Percentiles rank a stretch among this genome's conserved stretches.
Evolutionary conservation across 1,140 invertebrate genomes (phyloP).

Genomic region (Drosophila rhopaloa): DNA sequence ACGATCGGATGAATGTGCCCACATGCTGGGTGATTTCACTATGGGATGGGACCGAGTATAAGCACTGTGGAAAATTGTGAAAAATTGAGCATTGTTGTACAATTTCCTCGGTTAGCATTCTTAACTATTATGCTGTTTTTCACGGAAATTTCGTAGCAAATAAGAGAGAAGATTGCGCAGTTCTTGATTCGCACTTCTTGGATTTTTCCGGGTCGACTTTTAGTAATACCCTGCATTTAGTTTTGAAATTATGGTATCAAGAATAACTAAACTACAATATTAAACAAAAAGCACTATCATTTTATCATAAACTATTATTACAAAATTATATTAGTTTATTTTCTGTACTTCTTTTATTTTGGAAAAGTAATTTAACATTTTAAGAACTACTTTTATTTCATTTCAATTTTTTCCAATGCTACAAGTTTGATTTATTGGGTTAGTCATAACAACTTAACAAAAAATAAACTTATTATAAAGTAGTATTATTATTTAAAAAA

Average conservation of each 20-base stretch:
- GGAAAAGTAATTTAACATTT: too few relatives aligned
- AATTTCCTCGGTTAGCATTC: slow-evolving; percentile 63
- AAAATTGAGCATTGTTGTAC: slow-evolving; percentile 64
- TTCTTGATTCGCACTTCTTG: slow-evolving; percentile 17
- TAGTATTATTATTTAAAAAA: too few relatives aligned
- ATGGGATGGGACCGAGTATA: background rate
- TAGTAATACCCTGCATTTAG: background rate
- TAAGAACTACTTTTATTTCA: too few relatives aligned
- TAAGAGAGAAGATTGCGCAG: slow-evolving; percentile 24
- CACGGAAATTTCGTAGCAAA: slow-evolving; percentile 68
- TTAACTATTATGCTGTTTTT: slow-evolving; percentile 58
- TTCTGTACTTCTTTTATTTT: too few relatives aligned
- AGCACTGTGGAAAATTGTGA: slow-evolving; percentile 42
- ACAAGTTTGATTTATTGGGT: too few relatives aligned
- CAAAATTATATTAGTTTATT: background rate
- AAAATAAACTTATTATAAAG: too few relatives aligned
- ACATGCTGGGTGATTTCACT: slow-evolving; percentile 70
- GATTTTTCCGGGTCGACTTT: background rate
- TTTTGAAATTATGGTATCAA: background rate
- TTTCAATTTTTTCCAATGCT: too few relatives aligned
- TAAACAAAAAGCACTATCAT: too few relatives aligned
- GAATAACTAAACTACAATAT: too few relatives aligned
- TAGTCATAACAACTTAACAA: too few relatives aligned
- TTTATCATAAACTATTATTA: background rate
- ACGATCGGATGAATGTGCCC: slow-evolving; percentile 63